Conservation (phyloP, 2,113 vertebrate genomes). For the Tautogolabrus adspersus region DNA sequence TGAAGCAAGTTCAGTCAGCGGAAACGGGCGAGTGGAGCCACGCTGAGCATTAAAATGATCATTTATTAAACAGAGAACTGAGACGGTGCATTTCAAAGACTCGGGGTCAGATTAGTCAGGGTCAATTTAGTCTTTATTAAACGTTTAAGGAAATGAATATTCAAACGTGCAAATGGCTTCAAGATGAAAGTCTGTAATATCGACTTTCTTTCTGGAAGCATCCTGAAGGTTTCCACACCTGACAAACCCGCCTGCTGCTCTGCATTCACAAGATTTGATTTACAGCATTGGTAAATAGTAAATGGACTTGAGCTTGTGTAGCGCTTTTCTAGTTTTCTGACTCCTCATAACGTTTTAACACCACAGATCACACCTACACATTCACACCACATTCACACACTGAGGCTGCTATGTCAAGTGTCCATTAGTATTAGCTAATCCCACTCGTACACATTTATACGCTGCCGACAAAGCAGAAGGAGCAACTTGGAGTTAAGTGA, state of each 20-base stretch:
- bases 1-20: constrained; percentile 48
- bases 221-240: background rate
- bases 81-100: constrained; percentile 61
- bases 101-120: constrained; percentile 65
- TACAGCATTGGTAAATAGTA: no score
- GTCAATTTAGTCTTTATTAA: constrained; percentile 66
- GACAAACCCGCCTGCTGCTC: background rate
- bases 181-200: constrained; percentile 19
- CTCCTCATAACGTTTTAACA: no score
- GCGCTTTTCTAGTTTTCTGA: no score
- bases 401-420: no score
- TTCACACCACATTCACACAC: no score
- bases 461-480: no score
- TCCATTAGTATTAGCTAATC: no score
- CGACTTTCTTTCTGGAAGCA: background rate
- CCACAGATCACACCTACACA: no score
- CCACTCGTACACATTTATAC: no score
- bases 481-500: no score
- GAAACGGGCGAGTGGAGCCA: constrained; percentile 39
- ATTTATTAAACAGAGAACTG: constrained; percentile 61
- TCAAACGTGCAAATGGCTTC: constrained; percentile 23
- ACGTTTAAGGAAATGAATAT: constrained; percentile 62
- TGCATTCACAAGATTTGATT: background rate
- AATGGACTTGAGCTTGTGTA: no score
- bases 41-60: constrained; percentile 62